Conservation (phyloP, 2,113 vertebrate species). For the Lagopus leucura region DNA sequence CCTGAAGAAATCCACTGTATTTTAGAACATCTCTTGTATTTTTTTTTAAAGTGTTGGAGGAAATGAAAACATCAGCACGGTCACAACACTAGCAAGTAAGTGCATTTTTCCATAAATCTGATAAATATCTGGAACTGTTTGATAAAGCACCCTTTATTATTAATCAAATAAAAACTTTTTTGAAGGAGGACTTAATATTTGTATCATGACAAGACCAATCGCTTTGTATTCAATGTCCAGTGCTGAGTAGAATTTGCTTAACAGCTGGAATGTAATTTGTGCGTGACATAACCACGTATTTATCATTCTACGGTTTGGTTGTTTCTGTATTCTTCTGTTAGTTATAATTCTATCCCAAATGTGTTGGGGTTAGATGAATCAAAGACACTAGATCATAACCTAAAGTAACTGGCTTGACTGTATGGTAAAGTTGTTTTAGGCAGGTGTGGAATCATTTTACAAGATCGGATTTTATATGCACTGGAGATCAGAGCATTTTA, state of each 20-base stretch:
- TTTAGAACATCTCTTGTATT: neutral
- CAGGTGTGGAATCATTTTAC: neutral
- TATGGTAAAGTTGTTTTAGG: neutral
- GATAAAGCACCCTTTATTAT: too few species aligned
- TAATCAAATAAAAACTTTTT: too few species aligned
- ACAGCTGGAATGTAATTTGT: neutral
- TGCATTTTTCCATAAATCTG: neutral
- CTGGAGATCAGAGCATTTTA: neutral
- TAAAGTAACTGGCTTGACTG: neutral
- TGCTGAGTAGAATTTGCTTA: neutral
- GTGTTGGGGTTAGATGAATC: neutral
- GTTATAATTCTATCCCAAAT: neutral
- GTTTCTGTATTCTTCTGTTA: neutral
- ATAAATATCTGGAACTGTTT: neutral
- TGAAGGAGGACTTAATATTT: neutral
- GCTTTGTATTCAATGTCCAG: neutral
- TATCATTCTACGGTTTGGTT: neutral
- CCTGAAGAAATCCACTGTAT: neutral
- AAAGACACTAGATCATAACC: neutral
- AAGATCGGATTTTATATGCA: neutral
- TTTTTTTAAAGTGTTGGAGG: slow-evolving; percentile 73
- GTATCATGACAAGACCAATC: neutral
- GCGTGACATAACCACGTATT: neutral
- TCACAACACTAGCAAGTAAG: slow-evolving; percentile 81
- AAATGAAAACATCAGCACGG: slow-evolving; percentile 68